These are phyloP conservation scores for Hirudinaria manillensis DNA, from an alignment of 2,888 invertebrate species.

Conservation along the genomic window DNA sequence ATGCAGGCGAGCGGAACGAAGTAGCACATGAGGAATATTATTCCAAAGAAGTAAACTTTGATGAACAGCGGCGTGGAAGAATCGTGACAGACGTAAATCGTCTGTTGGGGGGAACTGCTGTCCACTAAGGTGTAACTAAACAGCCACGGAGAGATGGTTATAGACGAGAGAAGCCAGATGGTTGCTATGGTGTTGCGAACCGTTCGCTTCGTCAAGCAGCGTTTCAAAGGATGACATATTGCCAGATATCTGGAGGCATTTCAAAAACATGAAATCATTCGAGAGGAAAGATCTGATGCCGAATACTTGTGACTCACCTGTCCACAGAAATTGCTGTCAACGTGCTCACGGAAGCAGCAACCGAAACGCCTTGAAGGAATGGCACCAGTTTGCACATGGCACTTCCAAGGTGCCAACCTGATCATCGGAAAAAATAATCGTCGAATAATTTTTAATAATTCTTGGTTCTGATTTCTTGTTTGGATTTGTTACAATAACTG, in stretches of 20 bases:
- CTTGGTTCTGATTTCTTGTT: too few species aligned
- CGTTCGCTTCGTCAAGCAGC: constrained; percentile 80
- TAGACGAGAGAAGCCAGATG: constrained; percentile 80
- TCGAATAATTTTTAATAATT: too few species aligned
- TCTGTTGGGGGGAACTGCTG: not conserved
- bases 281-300: too few species aligned
- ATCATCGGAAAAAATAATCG: too few species aligned
- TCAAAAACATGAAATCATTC: too few species aligned
- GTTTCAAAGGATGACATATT: constrained; percentile 87
- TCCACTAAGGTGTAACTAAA: constrained; percentile 65
- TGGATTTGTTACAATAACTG: too few species aligned
- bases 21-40: constrained; percentile 82
- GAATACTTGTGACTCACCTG: constrained; percentile 47
- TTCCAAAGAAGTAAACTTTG: constrained; percentile 68
- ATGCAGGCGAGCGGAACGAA: constrained; percentile 82
- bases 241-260: constrained; percentile 67
- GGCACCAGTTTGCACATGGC: constrained; percentile 60
- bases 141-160: constrained; percentile 82
- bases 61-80: not conserved
- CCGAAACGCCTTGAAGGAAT: constrained; percentile 61
- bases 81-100: not conserved
- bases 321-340: constrained; percentile 60
- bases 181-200: constrained; percentile 73
- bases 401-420: constrained; percentile 60
- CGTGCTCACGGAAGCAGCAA: constrained; percentile 60